Conservation (phyloP, 2,797 vertebrate species). For the Danio kyathit region DNA sequence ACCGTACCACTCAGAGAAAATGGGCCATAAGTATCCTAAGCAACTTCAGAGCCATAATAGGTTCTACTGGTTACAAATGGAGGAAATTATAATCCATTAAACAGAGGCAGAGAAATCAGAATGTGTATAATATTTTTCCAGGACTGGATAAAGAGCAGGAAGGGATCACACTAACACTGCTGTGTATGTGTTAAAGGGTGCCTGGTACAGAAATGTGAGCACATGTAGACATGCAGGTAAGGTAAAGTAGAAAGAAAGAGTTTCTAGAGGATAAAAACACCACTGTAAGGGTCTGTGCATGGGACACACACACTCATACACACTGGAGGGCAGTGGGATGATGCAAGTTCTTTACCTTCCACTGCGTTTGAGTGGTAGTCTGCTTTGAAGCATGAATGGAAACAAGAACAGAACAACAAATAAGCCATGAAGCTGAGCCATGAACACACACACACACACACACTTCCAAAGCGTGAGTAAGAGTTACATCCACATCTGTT, state of each 20-base stretch:
- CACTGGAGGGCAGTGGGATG: slow-evolving; percentile 67
- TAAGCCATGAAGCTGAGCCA: slow-evolving; percentile 59
- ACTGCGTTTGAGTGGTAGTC: slow-evolving; percentile 83
- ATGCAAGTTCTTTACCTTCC: slow-evolving; percentile 80
- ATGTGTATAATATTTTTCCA: background rate
- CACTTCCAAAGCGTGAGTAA: background rate
- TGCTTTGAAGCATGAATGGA: slow-evolving; percentile 85
- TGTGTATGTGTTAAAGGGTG: slow-evolving; percentile 3
- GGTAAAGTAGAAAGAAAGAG: slow-evolving; percentile 23
- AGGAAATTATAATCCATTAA: slow-evolving; percentile 4
- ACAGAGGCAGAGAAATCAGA: background rate
- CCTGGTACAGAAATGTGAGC: slow-evolving; percentile 2
- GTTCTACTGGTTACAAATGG: background rate
- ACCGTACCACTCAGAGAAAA: no score
- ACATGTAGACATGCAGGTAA: slow-evolving; percentile 38
- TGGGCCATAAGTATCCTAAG: background rate
- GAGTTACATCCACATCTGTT: background rate
- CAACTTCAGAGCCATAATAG: background rate
- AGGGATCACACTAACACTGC: background rate
- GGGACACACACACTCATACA: slow-evolving; percentile 47
- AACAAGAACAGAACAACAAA: slow-evolving; percentile 75
- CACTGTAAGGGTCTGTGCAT: slow-evolving; percentile 2
- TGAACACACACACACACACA: slow-evolving; percentile 69
- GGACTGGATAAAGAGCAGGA: slow-evolving; percentile 59
- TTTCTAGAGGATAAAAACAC: slow-evolving; percentile 33